Evolutionary conservation across 2,797 vertebrate genomes (phyloP).

Genomic region (Diceros bicornis): DNA sequence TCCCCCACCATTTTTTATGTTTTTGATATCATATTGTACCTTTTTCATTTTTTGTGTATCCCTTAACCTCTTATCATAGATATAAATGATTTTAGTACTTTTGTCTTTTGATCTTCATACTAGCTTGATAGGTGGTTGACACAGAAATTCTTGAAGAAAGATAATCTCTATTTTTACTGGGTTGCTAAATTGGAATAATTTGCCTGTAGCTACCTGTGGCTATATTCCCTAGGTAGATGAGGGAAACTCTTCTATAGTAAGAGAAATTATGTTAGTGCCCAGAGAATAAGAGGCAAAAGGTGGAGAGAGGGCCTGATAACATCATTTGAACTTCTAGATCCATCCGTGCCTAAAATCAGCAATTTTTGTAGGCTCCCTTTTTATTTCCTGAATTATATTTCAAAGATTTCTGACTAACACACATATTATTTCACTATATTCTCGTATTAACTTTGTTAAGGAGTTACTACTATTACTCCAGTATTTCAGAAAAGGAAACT

Average conservation of each 20-base stretch:
- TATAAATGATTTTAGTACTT: no score
- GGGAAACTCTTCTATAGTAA: neutral
- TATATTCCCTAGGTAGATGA: neutral
- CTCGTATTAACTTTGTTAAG: neutral
- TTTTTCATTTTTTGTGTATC: no score
- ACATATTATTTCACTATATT: neutral
- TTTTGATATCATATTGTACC: no score
- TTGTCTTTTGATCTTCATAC: no score
- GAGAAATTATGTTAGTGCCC: neutral
- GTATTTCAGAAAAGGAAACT: conserved; percentile 12
- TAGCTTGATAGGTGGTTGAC: no score
- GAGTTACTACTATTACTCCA: neutral
- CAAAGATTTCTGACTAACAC: neutral
- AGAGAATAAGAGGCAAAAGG: neutral
- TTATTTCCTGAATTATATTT: conserved; percentile 31
- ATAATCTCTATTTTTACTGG: neutral
- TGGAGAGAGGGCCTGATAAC: neutral
- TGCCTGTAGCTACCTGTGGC: neutral
- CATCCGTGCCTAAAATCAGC: neutral
- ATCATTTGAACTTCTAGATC: neutral
- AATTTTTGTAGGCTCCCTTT: neutral
- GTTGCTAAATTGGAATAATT: neutral
- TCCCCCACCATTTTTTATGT: no score
- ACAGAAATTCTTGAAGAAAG: neutral
- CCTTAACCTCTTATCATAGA: no score